phyloP scores from a whole-genome alignment of 2,797 vertebrate genomes.

The Diglossa cyanea region DNA sequence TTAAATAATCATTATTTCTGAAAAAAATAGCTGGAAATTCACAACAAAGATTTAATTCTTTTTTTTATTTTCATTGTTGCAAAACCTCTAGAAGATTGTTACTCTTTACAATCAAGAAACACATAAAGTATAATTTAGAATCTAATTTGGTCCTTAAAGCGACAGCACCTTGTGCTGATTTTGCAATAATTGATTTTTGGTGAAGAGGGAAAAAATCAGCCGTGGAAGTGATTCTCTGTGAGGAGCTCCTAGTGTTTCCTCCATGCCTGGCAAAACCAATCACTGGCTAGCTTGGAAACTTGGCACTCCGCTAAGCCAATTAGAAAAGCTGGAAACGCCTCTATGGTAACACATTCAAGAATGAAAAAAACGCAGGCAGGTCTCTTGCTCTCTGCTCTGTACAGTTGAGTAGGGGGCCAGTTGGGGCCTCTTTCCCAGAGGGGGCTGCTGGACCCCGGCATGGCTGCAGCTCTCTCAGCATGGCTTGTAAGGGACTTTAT shows the following conservation, averaged over 20 bases:
- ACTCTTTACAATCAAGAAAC: background rate
- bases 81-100: background rate
- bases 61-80: background rate
- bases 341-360: background rate
- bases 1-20: background rate
- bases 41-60: background rate
- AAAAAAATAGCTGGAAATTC: background rate
- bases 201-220: background rate
- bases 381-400: background rate
- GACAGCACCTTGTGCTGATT: background rate
- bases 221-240: background rate
- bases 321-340: background rate
- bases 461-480: background rate
- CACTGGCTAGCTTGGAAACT: rapidly evolving
- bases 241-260: background rate
- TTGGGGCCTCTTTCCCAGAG: rapidly evolving
- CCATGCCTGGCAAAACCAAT: background rate
- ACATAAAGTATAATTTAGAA: background rate
- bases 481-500: background rate
- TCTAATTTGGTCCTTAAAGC: background rate
- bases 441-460: rapidly evolving
- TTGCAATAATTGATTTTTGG: background rate
- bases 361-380: rapidly evolving
- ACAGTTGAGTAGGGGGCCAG: no score
- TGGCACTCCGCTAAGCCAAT: background rate